These are phyloP conservation scores for Propithecus coquereli DNA, from an alignment of 2,113 vertebrate species.

Conservation along the genomic window DNA sequence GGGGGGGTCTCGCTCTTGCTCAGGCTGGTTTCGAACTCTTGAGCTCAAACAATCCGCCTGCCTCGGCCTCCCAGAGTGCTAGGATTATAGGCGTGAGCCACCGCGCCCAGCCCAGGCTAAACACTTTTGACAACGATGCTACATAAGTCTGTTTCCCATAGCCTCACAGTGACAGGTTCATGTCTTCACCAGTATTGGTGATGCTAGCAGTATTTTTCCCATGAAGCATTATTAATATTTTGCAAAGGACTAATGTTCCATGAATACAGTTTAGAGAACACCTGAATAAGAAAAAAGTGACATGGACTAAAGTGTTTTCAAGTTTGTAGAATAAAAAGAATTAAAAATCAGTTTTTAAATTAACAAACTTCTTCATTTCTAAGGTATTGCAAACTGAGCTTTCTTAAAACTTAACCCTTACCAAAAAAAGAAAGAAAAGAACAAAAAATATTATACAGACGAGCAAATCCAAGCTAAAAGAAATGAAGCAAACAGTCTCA, in stretches of 20 bases:
- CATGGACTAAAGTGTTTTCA: background rate
- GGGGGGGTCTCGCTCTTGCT: too few relatives aligned
- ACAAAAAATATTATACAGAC: background rate
- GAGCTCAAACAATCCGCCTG: too few relatives aligned
- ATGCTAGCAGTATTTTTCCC: background rate
- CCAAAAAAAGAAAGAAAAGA: background rate
- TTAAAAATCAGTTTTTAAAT: background rate
- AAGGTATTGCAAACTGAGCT: background rate
- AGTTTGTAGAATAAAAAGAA: background rate
- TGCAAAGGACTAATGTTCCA: background rate
- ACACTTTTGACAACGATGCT: background rate
- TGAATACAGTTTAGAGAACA: background rate
- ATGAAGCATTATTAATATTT: background rate
- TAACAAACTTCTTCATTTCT: background rate
- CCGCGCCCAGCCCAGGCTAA: too few relatives aligned
- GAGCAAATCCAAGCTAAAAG: background rate
- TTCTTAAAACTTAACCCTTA: background rate
- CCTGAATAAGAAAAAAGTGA: background rate
- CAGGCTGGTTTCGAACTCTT: too few relatives aligned
- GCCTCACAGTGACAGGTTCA: background rate
- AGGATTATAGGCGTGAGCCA: too few relatives aligned
- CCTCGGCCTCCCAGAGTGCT: too few relatives aligned
- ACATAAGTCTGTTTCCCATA: background rate
- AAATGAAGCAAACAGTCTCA: background rate
- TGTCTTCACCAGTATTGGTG: background rate